Base-by-base conservation (phyloP, 2,797 vertebrate species). In the Cossypha niveicapilla region DNA sequence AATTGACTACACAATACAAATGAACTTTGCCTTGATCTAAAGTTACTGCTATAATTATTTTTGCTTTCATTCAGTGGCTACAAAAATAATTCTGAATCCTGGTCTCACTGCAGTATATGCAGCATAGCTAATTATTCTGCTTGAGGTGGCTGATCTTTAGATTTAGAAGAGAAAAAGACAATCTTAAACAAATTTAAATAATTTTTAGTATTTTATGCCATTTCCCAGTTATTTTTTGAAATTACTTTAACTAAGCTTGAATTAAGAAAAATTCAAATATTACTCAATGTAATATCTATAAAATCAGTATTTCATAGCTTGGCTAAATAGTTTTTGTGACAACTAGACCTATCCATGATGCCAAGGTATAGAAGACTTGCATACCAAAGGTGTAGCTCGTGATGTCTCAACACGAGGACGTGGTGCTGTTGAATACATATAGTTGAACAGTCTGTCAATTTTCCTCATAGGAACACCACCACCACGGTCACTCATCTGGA, bases 361-460 rank as follows among this genome's bases (percentile, higher is more conserved):
- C 48, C 22, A 79, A 8, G 1, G 7, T 82, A 34, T 19, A 45
- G 74, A 83, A 89, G 37, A 32, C 18, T 47, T 76, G 89, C 96
- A 25, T 93, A 99, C 99, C 98, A 99, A 97, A 71, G 99, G 99
- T 63, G 98, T 98, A 7, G 98, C 99, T 10, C 98, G 97, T 22
- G 99, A 98, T 0, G 98, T 98, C 84, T 99, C 99, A 25, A 98
- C 97, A 90, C 96, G 98, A 75, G 99, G 99, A 45, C 98, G 98
- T 4, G 99, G 99, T 53, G 99, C 99, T 8, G 99, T 99, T 86
- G 99, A 99, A 97, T 99, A 99, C 79, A 99, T 99, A 96, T 99
- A 99, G 95, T 99, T 99, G 94, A 99, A 99, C 34, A 99, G 97
- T 86, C 99, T 96, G 94, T 99, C 99, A 9, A 99, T 99, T 97